A percentile compares a stretch with the other conserved stretches of the same genome.
Conservation (phyloP, 2,113 vertebrate genomes). For the Myrmecobius fasciatus region DNA sequence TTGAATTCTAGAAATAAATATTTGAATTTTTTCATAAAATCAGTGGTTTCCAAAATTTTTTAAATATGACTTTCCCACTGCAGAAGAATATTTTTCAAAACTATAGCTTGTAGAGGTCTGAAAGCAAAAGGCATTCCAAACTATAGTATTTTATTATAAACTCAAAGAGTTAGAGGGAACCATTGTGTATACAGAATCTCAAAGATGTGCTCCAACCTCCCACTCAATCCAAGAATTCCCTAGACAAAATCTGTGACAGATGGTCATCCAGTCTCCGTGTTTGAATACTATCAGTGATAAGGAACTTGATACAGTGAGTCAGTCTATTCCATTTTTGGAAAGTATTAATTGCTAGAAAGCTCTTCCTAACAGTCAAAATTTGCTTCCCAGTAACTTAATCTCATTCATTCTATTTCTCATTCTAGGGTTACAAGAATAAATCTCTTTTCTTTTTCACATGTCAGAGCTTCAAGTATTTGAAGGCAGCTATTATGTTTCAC, state of each 20-base stretch:
- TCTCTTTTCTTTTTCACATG: not conserved
- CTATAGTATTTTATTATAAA: not conserved
- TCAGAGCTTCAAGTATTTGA: not conserved
- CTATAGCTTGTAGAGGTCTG: not conserved
- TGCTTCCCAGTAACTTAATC: not conserved
- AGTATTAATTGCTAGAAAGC: not conserved
- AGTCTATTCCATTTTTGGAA: not conserved
- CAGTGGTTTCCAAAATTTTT: not conserved
- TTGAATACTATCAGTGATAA: not conserved
- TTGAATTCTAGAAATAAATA: not conserved
- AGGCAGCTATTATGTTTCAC: not conserved
- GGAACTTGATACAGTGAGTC: not conserved
- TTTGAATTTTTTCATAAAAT: not conserved
- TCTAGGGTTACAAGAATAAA: not conserved
- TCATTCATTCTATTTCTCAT: not conserved
- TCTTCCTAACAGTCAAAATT: not conserved
- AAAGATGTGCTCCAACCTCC: not conserved
- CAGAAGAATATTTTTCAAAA: not conserved
- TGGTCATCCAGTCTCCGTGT: not conserved
- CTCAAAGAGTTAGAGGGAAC: not conserved
- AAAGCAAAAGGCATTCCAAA: not conserved
- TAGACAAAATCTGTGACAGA: not conserved
- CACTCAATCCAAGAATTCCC: not conserved
- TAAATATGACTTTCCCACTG: not conserved
- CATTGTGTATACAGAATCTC: not conserved